Conservation (phyloP, 2,888 invertebrate species). For the Agelastica alni region DNA sequence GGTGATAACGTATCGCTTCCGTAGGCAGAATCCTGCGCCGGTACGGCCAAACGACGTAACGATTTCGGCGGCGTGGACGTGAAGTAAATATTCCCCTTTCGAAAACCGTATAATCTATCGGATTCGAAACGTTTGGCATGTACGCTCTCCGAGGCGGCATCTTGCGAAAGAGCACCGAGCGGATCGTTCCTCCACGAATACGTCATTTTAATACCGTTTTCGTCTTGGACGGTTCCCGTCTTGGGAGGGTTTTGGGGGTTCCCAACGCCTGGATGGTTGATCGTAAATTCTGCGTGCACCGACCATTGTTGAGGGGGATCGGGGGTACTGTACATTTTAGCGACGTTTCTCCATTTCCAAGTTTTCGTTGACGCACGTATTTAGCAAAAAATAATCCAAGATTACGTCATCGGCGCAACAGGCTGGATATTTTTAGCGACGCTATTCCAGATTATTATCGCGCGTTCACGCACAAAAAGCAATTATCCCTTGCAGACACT, state of each 20-base stretch:
- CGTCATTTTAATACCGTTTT: slow-evolving; percentile 62
- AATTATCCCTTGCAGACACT: neutral
- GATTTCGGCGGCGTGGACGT: slow-evolving; percentile 58
- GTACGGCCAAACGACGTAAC: slow-evolving; percentile 27
- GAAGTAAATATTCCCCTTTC: slow-evolving; percentile 61
- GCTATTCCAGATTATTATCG: slow-evolving; percentile 12
- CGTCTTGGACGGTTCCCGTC: slow-evolving; percentile 54
- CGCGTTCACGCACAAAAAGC: neutral
- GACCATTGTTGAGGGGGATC: slow-evolving; percentile 67
- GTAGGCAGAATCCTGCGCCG: slow-evolving; percentile 59
- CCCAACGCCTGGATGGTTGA: slow-evolving; percentile 58
- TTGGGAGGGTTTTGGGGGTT: slow-evolving; percentile 54
- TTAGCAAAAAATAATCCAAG: too few relatives aligned
- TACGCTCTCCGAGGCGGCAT: slow-evolving; percentile 18
- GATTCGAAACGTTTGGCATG: slow-evolving; percentile 19
- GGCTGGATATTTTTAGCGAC: slow-evolving; percentile 32
- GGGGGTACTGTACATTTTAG: slow-evolving; percentile 28
- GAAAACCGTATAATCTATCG: slow-evolving; percentile 53
- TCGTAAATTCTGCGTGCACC: slow-evolving; percentile 70
- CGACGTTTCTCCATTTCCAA: slow-evolving; percentile 1
- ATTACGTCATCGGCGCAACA: slow-evolving; percentile 28
- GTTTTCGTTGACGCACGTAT: too few relatives aligned
- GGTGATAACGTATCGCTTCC: slow-evolving; percentile 61
- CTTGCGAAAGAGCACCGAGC: slow-evolving; percentile 14
- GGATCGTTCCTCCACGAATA: slow-evolving; percentile 56